Conservation (phyloP, 2,888 invertebrate genomes). For the Bruchidius siliquastri region DNA sequence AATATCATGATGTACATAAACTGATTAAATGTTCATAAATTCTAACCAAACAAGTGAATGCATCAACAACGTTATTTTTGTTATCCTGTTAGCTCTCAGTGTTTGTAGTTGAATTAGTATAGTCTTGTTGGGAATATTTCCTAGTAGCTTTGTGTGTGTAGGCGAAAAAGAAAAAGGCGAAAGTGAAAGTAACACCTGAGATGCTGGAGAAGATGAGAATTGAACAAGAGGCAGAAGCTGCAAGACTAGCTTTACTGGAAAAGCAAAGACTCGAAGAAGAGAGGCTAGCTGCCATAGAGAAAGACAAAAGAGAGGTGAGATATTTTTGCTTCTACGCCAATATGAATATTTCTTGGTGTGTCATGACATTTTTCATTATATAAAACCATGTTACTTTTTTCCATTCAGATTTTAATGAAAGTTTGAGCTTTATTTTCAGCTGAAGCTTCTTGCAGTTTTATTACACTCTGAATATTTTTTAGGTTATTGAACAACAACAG, state of each 20-base stretch:
- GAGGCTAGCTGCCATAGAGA: constrained; percentile 33
- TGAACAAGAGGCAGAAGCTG: constrained; percentile 27
- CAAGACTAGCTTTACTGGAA: constrained; percentile 23
- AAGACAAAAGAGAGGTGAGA: constrained; percentile 32
- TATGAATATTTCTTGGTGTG: too few species aligned
- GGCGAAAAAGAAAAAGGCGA: constrained; percentile 27
- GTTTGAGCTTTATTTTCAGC: too few species aligned
- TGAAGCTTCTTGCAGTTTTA: too few species aligned
- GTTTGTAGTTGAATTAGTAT: not conserved
- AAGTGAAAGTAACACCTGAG: constrained; percentile 34
- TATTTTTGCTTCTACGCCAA: too few species aligned
- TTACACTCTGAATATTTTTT: constrained; percentile 8
- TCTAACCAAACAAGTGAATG: not conserved
- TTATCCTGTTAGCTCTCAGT: not conserved
- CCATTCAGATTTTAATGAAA: too few species aligned
- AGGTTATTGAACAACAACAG: constrained; percentile 32
- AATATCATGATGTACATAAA: too few species aligned
- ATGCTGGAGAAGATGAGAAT: constrained; percentile 25
- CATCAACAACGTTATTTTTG: not conserved
- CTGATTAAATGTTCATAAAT: not conserved
- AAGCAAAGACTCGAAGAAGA: constrained; percentile 33
- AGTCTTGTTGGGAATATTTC: not conserved
- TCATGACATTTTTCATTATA: too few species aligned
- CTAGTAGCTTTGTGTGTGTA: not conserved
- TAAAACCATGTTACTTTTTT: too few species aligned